Base-by-base conservation (phyloP, 92 coral and sea anemone species). In the Heliopora coerulea region DNA sequence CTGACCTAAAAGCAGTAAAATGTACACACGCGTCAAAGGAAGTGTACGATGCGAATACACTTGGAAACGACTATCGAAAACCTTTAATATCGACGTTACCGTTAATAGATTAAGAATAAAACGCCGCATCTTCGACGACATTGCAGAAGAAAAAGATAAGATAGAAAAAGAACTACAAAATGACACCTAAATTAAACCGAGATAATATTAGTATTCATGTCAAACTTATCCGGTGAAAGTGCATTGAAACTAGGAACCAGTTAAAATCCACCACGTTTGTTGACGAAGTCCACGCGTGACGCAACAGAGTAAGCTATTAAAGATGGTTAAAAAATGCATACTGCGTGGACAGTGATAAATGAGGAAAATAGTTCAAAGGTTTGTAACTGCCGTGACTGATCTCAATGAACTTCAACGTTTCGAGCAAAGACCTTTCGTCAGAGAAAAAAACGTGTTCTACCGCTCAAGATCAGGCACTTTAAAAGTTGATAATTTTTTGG, bases 141-240 rank as follows among this genome's bases (percentile, higher is more conserved):
- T 86, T 35, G 82, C 77, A 72, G 86, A 85, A 74, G 83, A 89
- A 64, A 85, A 82, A 78, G 91, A n/a, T 42, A 92, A 69, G 58
- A 64, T 85, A 18, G 68, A 73, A 19, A 69, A 72, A 3, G 73
- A 82, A 65, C 70, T 87, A 31, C 20, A 74, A 42, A 69, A 81
- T 62, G 73, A 59, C 54, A 74, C 32, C 52, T 48, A 76, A 19
- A 49, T 59, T 37, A 79, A 89, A 48, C n/a, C n/a, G n/a, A n/a
- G n/a, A n/a, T n/a, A n/a, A n/a, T 30, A 8, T 18, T 26, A 31
- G 13, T 32, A 26, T 32, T 70, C 49, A 50, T 68, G 75, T 13
- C 61, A 70, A 23, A 20, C 23, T 33, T 35, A 30, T 15, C 50
- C 34, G 54, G 17, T 29, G 23, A 20, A 29, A 9, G 12, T 3